Conservation (phyloP, 2,113 vertebrate genomes). For the Lathamus discolor region DNA sequence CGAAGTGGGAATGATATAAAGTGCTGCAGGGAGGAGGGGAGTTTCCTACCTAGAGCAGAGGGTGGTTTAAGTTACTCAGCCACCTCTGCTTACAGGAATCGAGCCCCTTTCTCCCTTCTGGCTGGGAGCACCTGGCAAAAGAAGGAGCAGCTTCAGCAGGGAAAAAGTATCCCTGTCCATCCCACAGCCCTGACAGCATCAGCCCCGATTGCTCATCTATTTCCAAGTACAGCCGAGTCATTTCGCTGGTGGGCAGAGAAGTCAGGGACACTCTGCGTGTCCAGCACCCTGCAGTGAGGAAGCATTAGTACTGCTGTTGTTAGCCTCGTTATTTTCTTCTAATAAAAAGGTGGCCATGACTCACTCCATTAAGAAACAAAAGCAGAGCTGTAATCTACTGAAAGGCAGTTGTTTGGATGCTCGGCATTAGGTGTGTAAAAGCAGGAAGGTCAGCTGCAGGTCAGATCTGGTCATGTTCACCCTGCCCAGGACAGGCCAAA, state of each 20-base stretch:
- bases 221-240: not conserved
- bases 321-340: constrained; percentile 55
- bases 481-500: not conserved
- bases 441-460: constrained; percentile 54
- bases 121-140: not conserved
- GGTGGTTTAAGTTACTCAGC: not conserved
- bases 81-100: not conserved
- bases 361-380: constrained; percentile 64
- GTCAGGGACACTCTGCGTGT: not conserved
- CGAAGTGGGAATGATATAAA: constrained; percentile 11
- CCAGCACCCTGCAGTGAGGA: constrained; percentile 46
- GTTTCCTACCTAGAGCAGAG: constrained; percentile 21
- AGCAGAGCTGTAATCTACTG: constrained; percentile 52
- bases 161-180: not conserved
- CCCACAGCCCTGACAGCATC: not conserved
- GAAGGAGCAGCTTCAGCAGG: not conserved
- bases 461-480: not conserved
- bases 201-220: not conserved
- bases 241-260: constrained; percentile 29
- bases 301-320: constrained; percentile 4
- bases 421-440: constrained; percentile 2
- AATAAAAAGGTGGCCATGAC: constrained; percentile 63
- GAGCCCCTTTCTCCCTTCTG: not conserved
- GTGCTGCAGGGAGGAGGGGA: constrained; percentile 15
- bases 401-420: constrained; percentile 49